Evolutionary conservation across 2,888 invertebrate genomes (phyloP).

Genomic region (Drosophila conformis): DNA sequence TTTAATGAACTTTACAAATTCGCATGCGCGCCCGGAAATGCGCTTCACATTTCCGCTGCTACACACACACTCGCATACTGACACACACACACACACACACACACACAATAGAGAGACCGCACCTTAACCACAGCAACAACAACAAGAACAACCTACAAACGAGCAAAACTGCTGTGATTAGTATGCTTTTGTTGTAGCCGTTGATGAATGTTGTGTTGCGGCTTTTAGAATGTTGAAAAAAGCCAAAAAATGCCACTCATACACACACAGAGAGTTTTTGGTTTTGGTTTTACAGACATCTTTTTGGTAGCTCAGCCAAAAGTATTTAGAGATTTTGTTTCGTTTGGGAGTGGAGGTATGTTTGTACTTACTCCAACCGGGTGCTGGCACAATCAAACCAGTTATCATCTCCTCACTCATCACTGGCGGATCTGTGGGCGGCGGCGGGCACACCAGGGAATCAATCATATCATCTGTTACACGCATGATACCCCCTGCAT

Average conservation of each 20-base stretch:
- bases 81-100: slow-evolving; percentile 3
- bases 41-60: slow-evolving; percentile 73
- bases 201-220: slow-evolving; percentile 70
- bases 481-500: slow-evolving; percentile 91
- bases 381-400: slow-evolving; percentile 97
- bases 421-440: slow-evolving; percentile 96
- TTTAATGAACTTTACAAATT: slow-evolving; percentile 80
- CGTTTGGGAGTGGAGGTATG: not conserved
- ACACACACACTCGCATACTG: slow-evolving; percentile 23
- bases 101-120: slow-evolving; percentile 32
- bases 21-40: slow-evolving; percentile 77
- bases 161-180: slow-evolving; percentile 63
- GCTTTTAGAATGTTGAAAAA: slow-evolving; percentile 59
- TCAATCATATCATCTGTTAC: slow-evolving; percentile 98
- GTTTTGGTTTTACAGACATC: slow-evolving; percentile 18
- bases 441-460: slow-evolving; percentile 97
- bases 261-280: slow-evolving; percentile 38
- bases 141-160: slow-evolving; percentile 25
- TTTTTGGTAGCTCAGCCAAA: slow-evolving; percentile 28
- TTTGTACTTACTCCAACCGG: slow-evolving; percentile 93
- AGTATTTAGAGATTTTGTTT: slow-evolving; percentile 34
- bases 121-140: slow-evolving; percentile 61
- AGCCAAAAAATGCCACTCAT: slow-evolving; percentile 32
- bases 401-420: slow-evolving; percentile 98
- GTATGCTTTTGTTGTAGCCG: slow-evolving; percentile 70